Evolutionary conservation across 2,888 invertebrate genomes (phyloP).

Genomic region (Melinaea menophilus): DNA sequence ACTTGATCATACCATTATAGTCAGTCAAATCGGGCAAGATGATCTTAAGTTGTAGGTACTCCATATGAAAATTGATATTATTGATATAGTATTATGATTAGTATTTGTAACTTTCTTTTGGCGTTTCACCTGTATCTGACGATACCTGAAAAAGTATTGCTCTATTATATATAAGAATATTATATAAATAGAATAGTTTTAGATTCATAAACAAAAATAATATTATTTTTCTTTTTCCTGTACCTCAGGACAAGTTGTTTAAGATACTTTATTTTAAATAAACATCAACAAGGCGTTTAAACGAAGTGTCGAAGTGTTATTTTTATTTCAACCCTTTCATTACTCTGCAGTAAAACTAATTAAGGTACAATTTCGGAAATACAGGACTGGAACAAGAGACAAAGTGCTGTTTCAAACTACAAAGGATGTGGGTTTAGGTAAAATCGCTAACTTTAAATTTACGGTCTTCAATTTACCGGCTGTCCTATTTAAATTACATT

Average conservation of each 20-base stretch:
- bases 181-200: too few species aligned
- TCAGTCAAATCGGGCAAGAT: too few species aligned
- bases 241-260: neutral
- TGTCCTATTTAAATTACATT: conserved; percentile 1
- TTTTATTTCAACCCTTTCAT: conserved; percentile 1
- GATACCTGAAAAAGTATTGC: too few species aligned
- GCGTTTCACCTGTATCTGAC: too few species aligned
- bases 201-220: too few species aligned
- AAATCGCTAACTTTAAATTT: conserved; percentile 1
- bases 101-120: too few species aligned
- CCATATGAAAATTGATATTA: too few species aligned
- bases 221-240: too few species aligned
- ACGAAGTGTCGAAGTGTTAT: neutral
- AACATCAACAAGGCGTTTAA: neutral
- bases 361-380: neutral
- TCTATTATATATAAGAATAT: too few species aligned
- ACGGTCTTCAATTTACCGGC: neutral
- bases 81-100: too few species aligned
- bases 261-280: neutral
- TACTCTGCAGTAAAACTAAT: neutral
- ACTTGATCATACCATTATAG: too few species aligned
- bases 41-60: too few species aligned
- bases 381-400: neutral
- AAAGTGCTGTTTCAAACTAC: neutral
- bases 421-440: conserved; percentile 3